These are phyloP conservation scores for Deilephila elpenor DNA, from an alignment of 2,888 invertebrate species.

Conservation along the genomic window DNA sequence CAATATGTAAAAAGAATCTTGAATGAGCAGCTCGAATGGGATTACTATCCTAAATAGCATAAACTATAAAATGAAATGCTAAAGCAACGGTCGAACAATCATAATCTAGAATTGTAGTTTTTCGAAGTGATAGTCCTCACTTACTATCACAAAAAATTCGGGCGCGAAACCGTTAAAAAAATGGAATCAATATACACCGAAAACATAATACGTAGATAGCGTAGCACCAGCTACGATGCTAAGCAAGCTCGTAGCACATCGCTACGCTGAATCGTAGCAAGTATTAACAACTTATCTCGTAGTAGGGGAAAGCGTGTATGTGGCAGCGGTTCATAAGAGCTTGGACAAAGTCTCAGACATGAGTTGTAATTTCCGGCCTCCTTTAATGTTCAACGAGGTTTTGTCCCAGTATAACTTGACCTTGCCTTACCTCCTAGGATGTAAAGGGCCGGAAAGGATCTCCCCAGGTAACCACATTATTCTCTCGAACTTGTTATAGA, in stretches of 20 bases:
- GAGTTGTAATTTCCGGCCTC: conserved; percentile 55
- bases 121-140: no score
- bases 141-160: no score
- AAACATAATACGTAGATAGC: not conserved
- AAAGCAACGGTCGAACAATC: no score
- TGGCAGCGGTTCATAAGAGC: conserved; percentile 10
- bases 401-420: conserved; percentile 22
- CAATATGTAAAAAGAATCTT: no score
- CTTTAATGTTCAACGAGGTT: conserved; percentile 53
- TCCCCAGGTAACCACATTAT: not conserved
- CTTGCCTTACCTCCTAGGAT: not conserved
- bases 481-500: not conserved
- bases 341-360: conserved; percentile 43
- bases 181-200: no score
- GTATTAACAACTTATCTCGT: not conserved
- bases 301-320: conserved; percentile 28
- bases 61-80: no score
- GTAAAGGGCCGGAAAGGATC: not conserved
- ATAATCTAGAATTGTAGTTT: no score
- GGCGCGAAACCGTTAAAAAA: no score
- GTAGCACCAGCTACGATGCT: not conserved
- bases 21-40: no score
- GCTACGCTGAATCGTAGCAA: not conserved
- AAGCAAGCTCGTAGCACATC: not conserved
- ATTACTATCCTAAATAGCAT: no score